These are phyloP conservation scores for Ephestia elutella DNA, from an alignment of 1,140 invertebrate species.

Conservation along the genomic window DNA sequence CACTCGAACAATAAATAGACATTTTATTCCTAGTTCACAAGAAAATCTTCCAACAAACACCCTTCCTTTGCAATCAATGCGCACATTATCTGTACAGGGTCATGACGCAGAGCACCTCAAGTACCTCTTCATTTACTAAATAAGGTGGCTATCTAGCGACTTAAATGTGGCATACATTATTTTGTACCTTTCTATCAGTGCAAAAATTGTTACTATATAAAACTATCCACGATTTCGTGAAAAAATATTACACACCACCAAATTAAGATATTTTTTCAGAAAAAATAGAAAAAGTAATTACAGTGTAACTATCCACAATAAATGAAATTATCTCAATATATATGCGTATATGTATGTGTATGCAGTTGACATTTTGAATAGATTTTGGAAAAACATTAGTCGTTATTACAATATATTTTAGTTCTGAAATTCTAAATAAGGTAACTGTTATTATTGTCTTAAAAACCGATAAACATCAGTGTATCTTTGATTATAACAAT, in stretches of 20 bases:
- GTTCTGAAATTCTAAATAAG: background rate
- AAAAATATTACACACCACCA: background rate
- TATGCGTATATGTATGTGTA: no score
- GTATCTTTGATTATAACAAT: background rate
- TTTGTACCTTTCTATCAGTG: constrained; percentile 15
- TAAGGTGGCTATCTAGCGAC: constrained; percentile 14
- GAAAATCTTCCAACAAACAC: constrained; percentile 17
- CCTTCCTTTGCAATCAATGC: constrained; percentile 15
- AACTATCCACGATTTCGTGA: background rate
- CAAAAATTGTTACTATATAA: constrained; percentile 3
- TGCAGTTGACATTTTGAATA: no score
- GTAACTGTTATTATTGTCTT: background rate
- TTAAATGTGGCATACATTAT: constrained; percentile 12
- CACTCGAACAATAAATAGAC: constrained; percentile 30
- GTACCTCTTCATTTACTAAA: constrained; percentile 8
- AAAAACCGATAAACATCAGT: background rate
- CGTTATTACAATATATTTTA: no score
- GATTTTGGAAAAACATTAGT: no score
- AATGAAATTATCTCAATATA: no score
- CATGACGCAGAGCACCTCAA: constrained; percentile 28
- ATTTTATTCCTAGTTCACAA: constrained; percentile 27
- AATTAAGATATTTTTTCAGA: background rate
- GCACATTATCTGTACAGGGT: constrained; percentile 17
- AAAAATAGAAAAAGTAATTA: no score
- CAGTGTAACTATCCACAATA: no score